These are phyloP conservation scores for Peucedramus taeniatus DNA, from an alignment of 2,113 vertebrate genomes.

Conservation along the genomic window DNA sequence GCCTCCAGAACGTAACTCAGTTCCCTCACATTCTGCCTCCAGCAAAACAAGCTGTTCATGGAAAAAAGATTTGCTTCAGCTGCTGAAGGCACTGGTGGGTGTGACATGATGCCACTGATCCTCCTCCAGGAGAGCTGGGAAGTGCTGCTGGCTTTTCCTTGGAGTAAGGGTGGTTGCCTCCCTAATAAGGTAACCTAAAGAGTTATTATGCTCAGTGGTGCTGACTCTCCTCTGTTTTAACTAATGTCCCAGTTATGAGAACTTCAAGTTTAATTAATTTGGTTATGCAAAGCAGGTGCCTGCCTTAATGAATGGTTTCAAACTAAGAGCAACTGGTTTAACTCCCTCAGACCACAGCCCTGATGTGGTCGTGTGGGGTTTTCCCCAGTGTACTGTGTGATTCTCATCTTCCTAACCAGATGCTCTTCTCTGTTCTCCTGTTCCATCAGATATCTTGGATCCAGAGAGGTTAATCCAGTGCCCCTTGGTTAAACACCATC, in stretches of 20 bases:
- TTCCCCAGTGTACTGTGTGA: neutral
- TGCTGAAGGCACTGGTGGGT: neutral
- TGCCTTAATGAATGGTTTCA: neutral
- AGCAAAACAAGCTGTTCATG: neutral
- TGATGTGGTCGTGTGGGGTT: neutral
- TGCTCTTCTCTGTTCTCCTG: neutral
- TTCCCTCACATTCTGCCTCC: neutral
- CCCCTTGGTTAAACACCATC: conserved; percentile 84
- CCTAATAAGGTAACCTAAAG: neutral
- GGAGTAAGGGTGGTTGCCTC: neutral
- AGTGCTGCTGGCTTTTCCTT: neutral
- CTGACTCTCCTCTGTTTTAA: neutral
- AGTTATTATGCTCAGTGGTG: neutral
- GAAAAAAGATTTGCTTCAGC: neutral
- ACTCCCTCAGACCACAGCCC: neutral
- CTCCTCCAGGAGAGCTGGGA: neutral
- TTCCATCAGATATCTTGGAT: conserved; percentile 67
- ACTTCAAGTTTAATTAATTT: neutral
- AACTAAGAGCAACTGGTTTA: neutral
- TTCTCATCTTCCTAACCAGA: neutral
- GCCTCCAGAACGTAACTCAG: neutral
- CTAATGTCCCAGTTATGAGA: neutral
- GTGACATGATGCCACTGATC: neutral
- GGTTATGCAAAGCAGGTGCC: neutral
- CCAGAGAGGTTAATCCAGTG: conserved; percentile 85